Percentiles rank a stretch among this genome's conserved stretches.
These are phyloP conservation scores for Oncorhynchus mykiss DNA, from an alignment of 2,113 vertebrate genomes.

Conservation along the genomic window DNA sequence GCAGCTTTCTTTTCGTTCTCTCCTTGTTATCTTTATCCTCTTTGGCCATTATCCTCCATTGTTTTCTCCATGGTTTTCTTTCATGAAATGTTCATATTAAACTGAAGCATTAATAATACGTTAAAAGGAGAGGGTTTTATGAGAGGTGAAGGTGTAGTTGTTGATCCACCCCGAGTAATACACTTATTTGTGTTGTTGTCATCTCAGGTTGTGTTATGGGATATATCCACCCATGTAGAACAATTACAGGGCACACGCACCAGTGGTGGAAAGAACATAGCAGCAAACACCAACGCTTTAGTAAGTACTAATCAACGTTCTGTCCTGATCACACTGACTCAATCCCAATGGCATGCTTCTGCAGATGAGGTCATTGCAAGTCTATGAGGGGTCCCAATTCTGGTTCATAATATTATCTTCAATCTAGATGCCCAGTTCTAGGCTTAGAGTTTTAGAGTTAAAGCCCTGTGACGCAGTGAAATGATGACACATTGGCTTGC, in stretches of 20 bases:
- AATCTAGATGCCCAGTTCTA: no score
- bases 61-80: background rate
- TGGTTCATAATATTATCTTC: no score
- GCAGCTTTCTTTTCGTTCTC: background rate
- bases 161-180: background rate
- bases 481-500: constrained; percentile 50
- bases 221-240: constrained; percentile 78
- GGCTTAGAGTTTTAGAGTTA: no score
- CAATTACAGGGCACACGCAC: constrained; percentile 68
- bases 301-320: constrained; percentile 52
- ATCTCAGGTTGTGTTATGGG: constrained; percentile 86
- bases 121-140: background rate
- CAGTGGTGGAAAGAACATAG: constrained; percentile 39
- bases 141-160: background rate
- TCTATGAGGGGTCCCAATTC: no score
- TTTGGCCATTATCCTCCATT: background rate
- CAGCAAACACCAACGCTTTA: constrained; percentile 58
- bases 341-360: background rate
- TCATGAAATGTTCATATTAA: background rate
- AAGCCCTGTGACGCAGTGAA: constrained; percentile 30
- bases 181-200: constrained; percentile 22
- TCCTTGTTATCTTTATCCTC: background rate
- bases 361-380: no score
- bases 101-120: background rate
- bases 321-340: background rate